Evolutionary conservation across 2,888 invertebrate species (phyloP), one percentile per base, ranked within the genome.

Genomic region (Limnephilus rhombicus): DNA sequence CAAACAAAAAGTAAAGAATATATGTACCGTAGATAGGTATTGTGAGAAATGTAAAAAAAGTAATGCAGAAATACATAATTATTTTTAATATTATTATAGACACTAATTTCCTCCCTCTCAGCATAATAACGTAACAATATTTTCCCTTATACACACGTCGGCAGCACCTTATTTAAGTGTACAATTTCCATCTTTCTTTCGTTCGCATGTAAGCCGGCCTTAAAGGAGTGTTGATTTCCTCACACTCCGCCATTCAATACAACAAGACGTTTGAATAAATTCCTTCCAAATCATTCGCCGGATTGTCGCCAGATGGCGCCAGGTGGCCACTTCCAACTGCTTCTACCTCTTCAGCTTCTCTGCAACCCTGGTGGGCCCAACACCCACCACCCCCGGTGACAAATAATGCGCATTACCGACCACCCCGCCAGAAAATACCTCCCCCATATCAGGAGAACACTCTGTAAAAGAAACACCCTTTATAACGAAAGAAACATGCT

Each of bases 401-500:
- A 94, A 94, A 94, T 94, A 94, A 94, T 93, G 91, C 92, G 92
- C 93, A 93, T 93, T 93, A 93, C 81, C 89, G 31, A 49, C 82
- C 82, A 41, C 90, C 90, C 90, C 81, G 5, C 5, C 49, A 82
- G 24, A 24, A 41, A 45, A 81, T 49, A 81, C 41, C 82, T 31
- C 31, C 82, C 90, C 31, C 34, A 12, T 82, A 53, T 49, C n/a
- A 41, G 88, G 80, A 80, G 80, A 49, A 86, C 86, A 86, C 86
- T 86, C 86, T 86, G 88, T 88, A 80, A 80, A 88, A 88, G 80
- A 88, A 45, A 45, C 90, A 81, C 81, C 90, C 31, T 37, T 81
- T 90, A 34, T 90, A 45, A 18, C 45, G 53, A 90, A 90, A 53
- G 53, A 86, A 89, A 49, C 49, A 49, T 31, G n/a, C n/a, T 45